phyloP scores from a whole-genome alignment of 2,797 vertebrate genomes.

The Amblyraja radiata region DNA sequence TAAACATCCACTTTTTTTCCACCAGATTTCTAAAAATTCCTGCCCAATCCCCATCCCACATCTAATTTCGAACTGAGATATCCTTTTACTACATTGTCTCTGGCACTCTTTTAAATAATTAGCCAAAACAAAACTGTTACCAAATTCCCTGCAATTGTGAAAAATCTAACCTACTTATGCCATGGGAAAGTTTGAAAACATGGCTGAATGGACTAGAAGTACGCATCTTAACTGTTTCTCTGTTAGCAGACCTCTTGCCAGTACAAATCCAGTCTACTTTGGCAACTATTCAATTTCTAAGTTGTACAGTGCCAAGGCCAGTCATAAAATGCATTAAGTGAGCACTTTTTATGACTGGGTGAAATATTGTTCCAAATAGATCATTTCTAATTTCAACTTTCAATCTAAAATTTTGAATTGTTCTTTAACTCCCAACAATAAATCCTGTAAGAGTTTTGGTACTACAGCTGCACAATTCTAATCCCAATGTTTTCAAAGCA shows the following conservation, averaged over 20 bases:
- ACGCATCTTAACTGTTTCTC: too few relatives aligned
- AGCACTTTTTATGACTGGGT: not conserved
- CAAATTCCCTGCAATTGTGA: not conserved
- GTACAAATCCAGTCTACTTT: too few relatives aligned
- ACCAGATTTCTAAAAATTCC: not conserved
- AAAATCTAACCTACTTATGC: not conserved
- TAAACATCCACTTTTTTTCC: not conserved
- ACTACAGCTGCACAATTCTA: not conserved
- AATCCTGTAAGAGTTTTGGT: not conserved
- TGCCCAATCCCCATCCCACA: not conserved
- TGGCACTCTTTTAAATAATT: not conserved
- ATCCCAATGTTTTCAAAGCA: not conserved
- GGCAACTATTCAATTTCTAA: too few relatives aligned
- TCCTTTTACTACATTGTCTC: not conserved
- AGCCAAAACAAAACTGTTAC: not conserved
- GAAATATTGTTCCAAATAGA: not conserved
- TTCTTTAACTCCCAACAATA: slow-evolving; percentile 3
- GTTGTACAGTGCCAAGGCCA: not conserved
- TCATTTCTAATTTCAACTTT: slow-evolving; percentile 31
- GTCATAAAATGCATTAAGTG: not conserved
- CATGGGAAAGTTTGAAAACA: not conserved
- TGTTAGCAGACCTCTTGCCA: too few relatives aligned
- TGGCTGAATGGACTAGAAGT: too few relatives aligned
- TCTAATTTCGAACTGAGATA: not conserved
- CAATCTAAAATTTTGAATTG: slow-evolving; percentile 14